These are phyloP conservation scores for Cirrhinus mrigala DNA, from an alignment of 2,797 vertebrate species.

Conservation along the genomic window DNA sequence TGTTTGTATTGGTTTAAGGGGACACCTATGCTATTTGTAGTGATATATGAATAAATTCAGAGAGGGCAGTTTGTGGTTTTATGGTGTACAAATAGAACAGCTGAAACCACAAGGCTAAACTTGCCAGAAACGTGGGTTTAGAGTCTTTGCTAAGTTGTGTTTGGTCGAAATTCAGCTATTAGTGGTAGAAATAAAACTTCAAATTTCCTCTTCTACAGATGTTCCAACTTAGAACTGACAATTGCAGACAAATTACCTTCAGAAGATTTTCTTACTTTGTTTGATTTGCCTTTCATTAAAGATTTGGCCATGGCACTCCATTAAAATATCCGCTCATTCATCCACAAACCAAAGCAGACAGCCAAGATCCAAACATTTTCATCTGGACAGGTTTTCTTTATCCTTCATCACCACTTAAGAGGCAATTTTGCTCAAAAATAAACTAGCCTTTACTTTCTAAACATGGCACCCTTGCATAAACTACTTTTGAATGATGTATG, in stretches of 20 bases:
- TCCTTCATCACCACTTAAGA: slow-evolving; percentile 51
- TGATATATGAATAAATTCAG: slow-evolving; percentile 68
- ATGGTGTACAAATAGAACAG: slow-evolving; percentile 58
- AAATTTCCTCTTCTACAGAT: slow-evolving; percentile 66
- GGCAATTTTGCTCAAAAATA: slow-evolving; percentile 40
- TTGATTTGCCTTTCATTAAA: slow-evolving; percentile 62
- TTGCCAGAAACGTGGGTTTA: slow-evolving; percentile 61
- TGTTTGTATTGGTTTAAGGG: slow-evolving; percentile 49
- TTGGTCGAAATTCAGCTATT: slow-evolving; percentile 72
- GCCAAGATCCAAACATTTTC: slow-evolving; percentile 47
- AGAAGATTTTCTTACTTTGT: slow-evolving; percentile 66
- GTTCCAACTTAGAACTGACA: slow-evolving; percentile 69
- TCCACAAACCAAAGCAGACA: slow-evolving; percentile 46
- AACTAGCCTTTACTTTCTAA: slow-evolving; percentile 46
- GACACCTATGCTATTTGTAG: slow-evolving; percentile 74
- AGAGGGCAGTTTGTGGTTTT: slow-evolving; percentile 46
- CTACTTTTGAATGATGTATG: slow-evolving; percentile 21
- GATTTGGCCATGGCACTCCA: slow-evolving; percentile 42
- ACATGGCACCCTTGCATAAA: slow-evolving; percentile 21
- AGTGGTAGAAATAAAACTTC: slow-evolving; percentile 69
- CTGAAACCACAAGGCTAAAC: slow-evolving; percentile 50
- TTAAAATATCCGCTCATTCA: slow-evolving; percentile 42
- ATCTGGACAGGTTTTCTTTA: slow-evolving; percentile 48
- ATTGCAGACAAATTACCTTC: slow-evolving; percentile 74
- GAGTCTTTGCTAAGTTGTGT: slow-evolving; percentile 67